Evolutionary conservation across 1,140 invertebrate genomes (phyloP).

Genomic region (Leptinotarsa texana): DNA sequence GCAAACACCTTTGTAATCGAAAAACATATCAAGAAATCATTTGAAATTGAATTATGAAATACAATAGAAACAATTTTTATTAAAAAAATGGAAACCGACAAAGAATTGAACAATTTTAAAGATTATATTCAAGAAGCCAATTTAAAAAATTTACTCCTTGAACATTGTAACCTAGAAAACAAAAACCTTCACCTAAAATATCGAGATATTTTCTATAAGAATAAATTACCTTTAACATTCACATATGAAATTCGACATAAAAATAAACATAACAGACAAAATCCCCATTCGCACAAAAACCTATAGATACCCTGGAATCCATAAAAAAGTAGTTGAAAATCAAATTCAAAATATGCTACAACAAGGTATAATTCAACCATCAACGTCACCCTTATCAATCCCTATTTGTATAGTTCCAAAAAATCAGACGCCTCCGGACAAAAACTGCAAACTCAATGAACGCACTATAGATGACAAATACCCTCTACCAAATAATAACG

Average conservation of each 20-base stretch:
- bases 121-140: neutral
- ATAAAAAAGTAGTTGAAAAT: neutral
- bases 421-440: neutral
- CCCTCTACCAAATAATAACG: neutral
- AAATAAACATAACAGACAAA: no score
- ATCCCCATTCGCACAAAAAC: no score
- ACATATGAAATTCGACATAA: no score
- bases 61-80: no score
- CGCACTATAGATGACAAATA: neutral
- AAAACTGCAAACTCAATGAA: conserved; percentile 7
- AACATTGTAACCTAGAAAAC: conserved; percentile 29
- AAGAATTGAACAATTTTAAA: no score
- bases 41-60: no score
- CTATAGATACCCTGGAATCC: no score
- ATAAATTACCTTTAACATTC: neutral
- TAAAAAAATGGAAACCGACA: no score
- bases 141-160: conserved; percentile 16
- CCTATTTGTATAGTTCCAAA: neutral
- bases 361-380: neutral
- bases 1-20: no score
- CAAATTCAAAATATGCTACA: conserved; percentile 27
- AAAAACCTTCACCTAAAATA: conserved; percentile 4
- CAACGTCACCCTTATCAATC: neutral
- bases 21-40: no score
- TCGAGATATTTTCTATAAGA: conserved; percentile 33